These are phyloP conservation scores for Trisateles emortualis DNA, from an alignment of 2,888 invertebrate species.

Conservation along the genomic window DNA sequence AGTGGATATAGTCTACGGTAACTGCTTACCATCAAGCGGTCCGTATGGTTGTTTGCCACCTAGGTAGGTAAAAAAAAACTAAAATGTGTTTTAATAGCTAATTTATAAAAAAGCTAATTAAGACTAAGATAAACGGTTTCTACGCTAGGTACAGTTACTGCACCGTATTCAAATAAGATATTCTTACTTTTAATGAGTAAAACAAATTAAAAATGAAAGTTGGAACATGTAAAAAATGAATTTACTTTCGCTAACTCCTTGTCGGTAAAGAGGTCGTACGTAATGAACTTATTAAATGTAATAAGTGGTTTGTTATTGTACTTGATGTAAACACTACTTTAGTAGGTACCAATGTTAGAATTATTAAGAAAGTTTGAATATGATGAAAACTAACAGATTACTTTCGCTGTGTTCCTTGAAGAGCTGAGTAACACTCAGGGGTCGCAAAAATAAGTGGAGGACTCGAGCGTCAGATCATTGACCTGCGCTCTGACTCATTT, in stretches of 20 bases:
- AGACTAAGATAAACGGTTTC: constrained; percentile 4
- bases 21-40: too few relatives aligned
- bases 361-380: constrained; percentile 39
- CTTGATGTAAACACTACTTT: not conserved
- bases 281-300: constrained; percentile 12
- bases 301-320: constrained; percentile 11
- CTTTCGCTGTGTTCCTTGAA: constrained; percentile 61
- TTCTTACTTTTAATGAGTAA: constrained; percentile 19
- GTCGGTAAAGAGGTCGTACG: constrained; percentile 17
- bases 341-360: constrained; percentile 2
- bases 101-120: constrained; percentile 14
- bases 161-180: constrained; percentile 11
- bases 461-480: constrained; percentile 50
- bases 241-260: constrained; percentile 27
- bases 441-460: constrained; percentile 43
- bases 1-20: too few relatives aligned
- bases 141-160: constrained; percentile 16
- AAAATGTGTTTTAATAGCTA: not conserved
- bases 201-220: constrained; percentile 28
- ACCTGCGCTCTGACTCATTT: constrained; percentile 55
- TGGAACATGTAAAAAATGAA: constrained; percentile 17
- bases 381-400: constrained; percentile 36
- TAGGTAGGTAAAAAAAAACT: too few relatives aligned
- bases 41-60: too few relatives aligned
- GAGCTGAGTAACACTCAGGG: constrained; percentile 31